Evolutionary conservation across 2,113 vertebrate genomes (phyloP), one percentile per base, ranked within the genome.

Genomic region (Pomatorhinus ruficollis): DNA sequence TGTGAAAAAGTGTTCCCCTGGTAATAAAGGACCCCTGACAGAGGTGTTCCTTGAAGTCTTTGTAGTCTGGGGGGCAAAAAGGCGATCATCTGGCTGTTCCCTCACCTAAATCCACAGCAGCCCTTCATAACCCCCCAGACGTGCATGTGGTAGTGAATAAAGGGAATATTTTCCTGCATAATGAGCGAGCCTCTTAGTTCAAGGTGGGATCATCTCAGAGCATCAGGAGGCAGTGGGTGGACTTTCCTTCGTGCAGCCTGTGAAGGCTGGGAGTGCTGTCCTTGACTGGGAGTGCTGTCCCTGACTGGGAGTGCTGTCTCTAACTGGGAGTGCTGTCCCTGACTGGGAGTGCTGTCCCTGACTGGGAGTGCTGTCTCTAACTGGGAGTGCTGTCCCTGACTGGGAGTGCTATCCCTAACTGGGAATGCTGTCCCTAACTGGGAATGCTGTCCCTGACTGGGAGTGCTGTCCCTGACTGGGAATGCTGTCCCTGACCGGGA

Each of bases 111-210:
- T 15, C 35, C 6, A 20, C 1, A 0, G 9, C 7, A 40, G 39
- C 13, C 22, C 64, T 66, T 57, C 24, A 3, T 6, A 75, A 18
- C 17, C 7, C 20, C 17, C 47, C 23, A 54, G 23, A 72, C 9
- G 2, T 8, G 6, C 0, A 1, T 8, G 8, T 27, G 7, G 19
- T 25, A 45, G 28, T 30, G 66, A 42, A 30, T 12, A 52, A 49
- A 49, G 49, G 19, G 15, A 63, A 5, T 50, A 15, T 47, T 63
- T 82, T n/a, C 30, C 47, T 2, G 0, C 2, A 0, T 11, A 12
- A 14, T 5, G 12, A 63, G 44, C 1, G 3, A 91, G 16, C 37
- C 33, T 57, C 30, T 37, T 22, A n/a, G 66, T 8, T 86, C 31
- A 60, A 31, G 39, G 22, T 15, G 44, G 42, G 20, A 22, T 25